Evolutionary conservation across 2,797 vertebrate species (phyloP).

Genomic region (Emydoidea blandingii): DNA sequence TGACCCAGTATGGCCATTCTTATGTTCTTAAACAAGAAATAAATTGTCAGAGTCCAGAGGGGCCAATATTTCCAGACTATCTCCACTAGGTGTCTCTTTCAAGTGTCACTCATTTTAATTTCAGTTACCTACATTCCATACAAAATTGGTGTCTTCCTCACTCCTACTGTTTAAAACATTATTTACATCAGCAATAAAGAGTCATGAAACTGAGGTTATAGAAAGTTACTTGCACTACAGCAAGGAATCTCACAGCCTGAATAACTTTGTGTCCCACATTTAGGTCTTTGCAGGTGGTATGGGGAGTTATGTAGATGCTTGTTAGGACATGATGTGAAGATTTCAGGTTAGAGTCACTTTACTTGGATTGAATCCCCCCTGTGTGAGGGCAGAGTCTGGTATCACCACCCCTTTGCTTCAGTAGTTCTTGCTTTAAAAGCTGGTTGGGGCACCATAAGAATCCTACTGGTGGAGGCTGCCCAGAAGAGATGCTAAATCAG

Average conservation of each 20-base stretch:
- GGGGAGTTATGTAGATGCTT: not conserved
- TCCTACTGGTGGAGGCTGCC: not conserved
- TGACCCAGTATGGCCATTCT: no score
- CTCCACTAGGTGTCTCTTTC: not conserved
- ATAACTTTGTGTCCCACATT: not conserved
- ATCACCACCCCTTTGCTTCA: not conserved
- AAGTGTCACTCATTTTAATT: not conserved
- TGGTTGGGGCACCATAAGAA: not conserved
- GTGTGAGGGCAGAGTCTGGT: not conserved
- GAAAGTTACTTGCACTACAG: not conserved
- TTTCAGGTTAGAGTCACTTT: not conserved
- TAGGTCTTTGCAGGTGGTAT: no score
- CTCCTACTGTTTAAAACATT: rapidly evolving
- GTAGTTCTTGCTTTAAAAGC: not conserved
- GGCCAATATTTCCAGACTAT: not conserved
- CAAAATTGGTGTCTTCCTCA: rapidly evolving
- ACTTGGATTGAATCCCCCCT: not conserved
- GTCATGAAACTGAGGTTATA: not conserved
- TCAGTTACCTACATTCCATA: not conserved
- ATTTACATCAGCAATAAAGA: not conserved
- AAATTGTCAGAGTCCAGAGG: not conserved
- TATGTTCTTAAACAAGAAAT: not conserved
- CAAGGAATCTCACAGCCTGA: not conserved
- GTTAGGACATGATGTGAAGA: not conserved
- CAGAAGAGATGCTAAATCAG: not conserved